Conservation (phyloP, 2,888 invertebrate genomes). For the Hypercompe scribonia region DNA sequence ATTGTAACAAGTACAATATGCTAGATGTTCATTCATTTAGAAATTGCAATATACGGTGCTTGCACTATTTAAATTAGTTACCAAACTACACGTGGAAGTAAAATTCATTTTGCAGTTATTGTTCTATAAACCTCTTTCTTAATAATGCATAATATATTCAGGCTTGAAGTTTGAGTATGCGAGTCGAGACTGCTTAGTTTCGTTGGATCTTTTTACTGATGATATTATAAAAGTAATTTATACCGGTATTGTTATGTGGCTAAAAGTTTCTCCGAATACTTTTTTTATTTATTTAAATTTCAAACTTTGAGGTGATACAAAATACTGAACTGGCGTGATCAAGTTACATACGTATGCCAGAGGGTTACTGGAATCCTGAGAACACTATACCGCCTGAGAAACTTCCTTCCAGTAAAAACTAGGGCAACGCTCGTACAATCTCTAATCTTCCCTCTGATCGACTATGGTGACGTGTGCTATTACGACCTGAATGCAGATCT, state of each 20-base stretch:
- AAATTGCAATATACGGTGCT: conserved; percentile 10
- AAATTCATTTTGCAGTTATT: conserved; percentile 38
- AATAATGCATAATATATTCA: conserved; percentile 34
- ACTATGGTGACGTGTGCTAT: no score
- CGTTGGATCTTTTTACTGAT: not conserved
- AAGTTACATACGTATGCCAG: no score
- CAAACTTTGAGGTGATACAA: no score
- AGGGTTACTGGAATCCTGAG: no score
- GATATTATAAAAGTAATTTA: not conserved
- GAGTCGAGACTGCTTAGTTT: conserved; percentile 17
- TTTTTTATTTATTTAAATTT: no score
- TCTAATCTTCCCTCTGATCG: no score
- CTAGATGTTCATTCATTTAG: not conserved
- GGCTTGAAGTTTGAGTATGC: conserved; percentile 22
- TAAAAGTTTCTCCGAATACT: not conserved
- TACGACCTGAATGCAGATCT: no score
- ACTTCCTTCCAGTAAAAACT: no score
- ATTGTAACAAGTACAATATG: not conserved
- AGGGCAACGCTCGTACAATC: no score
- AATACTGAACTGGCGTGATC: no score
- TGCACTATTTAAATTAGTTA: conserved; percentile 38
- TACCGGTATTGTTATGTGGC: not conserved
- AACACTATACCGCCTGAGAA: no score
- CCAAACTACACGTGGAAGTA: conserved; percentile 29
- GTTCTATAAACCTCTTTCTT: conserved; percentile 37